These are phyloP conservation scores for Melanerpes formicivorus DNA, from an alignment of 2,113 vertebrate genomes.

Conservation along the genomic window DNA sequence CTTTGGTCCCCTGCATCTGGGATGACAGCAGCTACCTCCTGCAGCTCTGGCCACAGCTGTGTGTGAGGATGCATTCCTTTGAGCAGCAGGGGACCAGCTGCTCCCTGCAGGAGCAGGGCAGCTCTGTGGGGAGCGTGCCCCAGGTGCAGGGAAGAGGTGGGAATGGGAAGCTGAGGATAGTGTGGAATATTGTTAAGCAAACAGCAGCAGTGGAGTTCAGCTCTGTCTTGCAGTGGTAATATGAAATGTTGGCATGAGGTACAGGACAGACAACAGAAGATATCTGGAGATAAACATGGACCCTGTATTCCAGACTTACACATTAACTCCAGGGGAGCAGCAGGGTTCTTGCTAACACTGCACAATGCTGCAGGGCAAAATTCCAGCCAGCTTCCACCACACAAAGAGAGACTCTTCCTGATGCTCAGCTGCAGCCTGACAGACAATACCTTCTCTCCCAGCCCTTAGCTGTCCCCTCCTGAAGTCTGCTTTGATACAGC, in stretches of 20 bases:
- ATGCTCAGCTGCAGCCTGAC: background rate
- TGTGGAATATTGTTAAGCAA: conserved; percentile 44
- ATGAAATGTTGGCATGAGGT: conserved; percentile 54
- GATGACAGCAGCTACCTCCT: background rate
- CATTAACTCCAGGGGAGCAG: conserved; percentile 59
- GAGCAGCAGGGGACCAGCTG: background rate
- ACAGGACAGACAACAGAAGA: conserved; percentile 69
- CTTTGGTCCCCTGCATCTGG: background rate
- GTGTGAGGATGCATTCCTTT: background rate
- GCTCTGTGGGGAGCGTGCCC: background rate
- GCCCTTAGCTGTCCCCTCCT: background rate
- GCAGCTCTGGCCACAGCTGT: background rate
- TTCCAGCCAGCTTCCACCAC: conserved; percentile 25
- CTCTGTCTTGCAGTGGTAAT: conserved; percentile 27
- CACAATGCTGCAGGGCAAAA: conserved; percentile 50
- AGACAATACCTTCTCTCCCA: background rate
- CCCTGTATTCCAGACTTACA: conserved; percentile 66
- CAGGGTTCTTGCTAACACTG: conserved; percentile 57
- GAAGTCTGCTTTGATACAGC: background rate
- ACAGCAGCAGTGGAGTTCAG: conserved; percentile 1
- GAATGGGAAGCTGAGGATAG: conserved; percentile 28
- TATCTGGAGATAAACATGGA: conserved; percentile 76
- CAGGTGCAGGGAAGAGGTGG: background rate
- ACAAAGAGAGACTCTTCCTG: background rate
- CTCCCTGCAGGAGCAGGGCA: background rate